Evolutionary conservation across 2,888 invertebrate species (phyloP).

Genomic region (Coronaproctus castanopsis): DNA sequence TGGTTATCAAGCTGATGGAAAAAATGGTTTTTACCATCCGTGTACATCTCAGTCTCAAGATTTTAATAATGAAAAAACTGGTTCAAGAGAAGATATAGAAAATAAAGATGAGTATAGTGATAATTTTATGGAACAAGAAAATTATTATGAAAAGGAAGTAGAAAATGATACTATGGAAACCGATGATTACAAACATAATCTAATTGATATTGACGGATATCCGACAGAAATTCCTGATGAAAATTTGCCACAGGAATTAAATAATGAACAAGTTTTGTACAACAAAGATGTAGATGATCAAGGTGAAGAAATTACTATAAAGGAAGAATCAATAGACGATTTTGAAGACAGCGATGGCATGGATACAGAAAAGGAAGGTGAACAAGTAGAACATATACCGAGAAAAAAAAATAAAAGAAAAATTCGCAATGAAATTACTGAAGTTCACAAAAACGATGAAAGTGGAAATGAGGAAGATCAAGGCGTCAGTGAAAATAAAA

Average conservation of each 20-base stretch:
- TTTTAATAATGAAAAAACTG: background rate
- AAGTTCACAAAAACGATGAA: constrained; percentile 17
- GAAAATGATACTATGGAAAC: constrained; percentile 3
- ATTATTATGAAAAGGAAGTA: background rate
- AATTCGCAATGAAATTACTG: constrained; percentile 12
- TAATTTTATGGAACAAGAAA: background rate
- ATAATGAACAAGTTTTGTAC: constrained; percentile 5
- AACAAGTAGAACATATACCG: background rate
- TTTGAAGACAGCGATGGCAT: background rate
- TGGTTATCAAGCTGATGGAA: background rate
- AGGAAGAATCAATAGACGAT: constrained; percentile 14
- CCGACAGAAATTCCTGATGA: background rate
- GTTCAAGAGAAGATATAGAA: background rate
- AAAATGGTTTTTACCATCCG: background rate
- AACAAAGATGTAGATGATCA: constrained; percentile 11
- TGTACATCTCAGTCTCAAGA: background rate
- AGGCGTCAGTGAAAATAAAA: constrained; percentile 14
- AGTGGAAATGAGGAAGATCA: constrained; percentile 16
- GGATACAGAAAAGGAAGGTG: background rate
- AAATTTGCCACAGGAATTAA: background rate
- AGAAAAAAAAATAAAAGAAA: background rate
- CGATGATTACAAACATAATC: constrained; percentile 1
- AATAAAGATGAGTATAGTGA: background rate
- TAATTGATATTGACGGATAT: background rate
- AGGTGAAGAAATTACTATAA: constrained; percentile 3